Base-by-base conservation (phyloP, 2,797 vertebrate genomes). In the Paratrypauchen microcephalus region DNA sequence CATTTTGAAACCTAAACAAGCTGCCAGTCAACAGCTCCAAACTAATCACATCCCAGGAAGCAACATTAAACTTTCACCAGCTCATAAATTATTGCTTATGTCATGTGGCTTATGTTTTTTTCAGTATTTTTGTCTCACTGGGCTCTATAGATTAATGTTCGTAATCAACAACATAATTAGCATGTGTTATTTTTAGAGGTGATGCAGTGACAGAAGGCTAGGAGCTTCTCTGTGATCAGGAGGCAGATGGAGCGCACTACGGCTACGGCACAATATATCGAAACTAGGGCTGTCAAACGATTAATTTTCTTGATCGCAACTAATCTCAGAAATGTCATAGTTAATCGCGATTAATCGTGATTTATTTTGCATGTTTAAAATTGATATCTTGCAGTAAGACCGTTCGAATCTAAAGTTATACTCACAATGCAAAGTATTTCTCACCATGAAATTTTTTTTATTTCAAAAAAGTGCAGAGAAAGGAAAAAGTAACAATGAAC, bases 221-320 rank as follows among this genome's bases (percentile, higher is more conserved):
- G 8, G 32, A 28, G 63, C 24, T 15, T 60, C 55, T 45, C 21
- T 70, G 68, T 66, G 41, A 45, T 72, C 61, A 50, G 66, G 2
- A 59, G 75, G 48, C 90, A 92, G 89, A 92, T 88, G 90, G 85
- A 85, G 84, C 16, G 21, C 75, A 68, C 54, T 21, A 80, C 0
- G 39, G 39, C 11, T 32, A 9, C 9, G 32, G 32, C 32, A 9
- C 32, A 36, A 36, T 36, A 9, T 36, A 36, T 36, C 32, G 32
- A 36, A 36, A 36, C 32, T 8, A 36, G 9, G 9, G 32, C 32
- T 45, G 41, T 45, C 4, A n/a, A n/a, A n/a, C n/a, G n/a, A n/a
- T n/a, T n/a, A n/a, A n/a, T n/a, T n/a, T n/a, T n/a, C n/a, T n/a
- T n/a, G n/a, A n/a, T n/a, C n/a, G n/a, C n/a, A n/a, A n/a, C n/a